Evolutionary conservation across 1,140 invertebrate genomes (phyloP).

Genomic region (Bombus turneri): DNA sequence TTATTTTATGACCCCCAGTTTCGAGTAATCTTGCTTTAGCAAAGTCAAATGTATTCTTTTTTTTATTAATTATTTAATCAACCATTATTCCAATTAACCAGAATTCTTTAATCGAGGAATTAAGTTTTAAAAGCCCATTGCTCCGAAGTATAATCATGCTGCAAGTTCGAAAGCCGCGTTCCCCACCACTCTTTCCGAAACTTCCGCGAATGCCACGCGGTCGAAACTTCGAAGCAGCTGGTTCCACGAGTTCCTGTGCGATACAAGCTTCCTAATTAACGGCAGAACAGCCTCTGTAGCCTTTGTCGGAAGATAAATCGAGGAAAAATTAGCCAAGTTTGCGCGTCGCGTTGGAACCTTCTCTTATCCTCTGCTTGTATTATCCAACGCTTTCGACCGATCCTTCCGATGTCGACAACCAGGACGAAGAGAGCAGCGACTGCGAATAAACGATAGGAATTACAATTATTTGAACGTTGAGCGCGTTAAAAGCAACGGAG

Average conservation of each 20-base stretch:
- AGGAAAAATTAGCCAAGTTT: background rate
- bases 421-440: background rate
- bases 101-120: too few species aligned
- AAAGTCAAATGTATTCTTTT: too few species aligned
- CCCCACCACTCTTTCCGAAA: background rate
- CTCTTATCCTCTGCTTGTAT: background rate
- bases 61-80: too few species aligned
- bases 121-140: background rate
- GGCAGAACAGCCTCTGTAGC: background rate
- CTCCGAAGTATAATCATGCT: background rate
- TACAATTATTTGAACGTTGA: conserved; percentile 13
- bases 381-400: background rate
- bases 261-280: background rate
- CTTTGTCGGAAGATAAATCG: background rate
- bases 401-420: too few species aligned
- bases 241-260: background rate
- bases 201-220: background rate
- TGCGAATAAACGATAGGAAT: background rate
- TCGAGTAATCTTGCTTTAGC: too few species aligned
- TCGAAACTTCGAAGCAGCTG: background rate
- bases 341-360: background rate
- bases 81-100: too few species aligned
- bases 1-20: too few species aligned
- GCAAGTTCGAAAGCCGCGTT: background rate
- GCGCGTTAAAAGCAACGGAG: background rate